Evolutionary conservation across 1,140 invertebrate species (phyloP), one percentile per base, ranked within the genome.

Genomic region (Bombus affinis): DNA sequence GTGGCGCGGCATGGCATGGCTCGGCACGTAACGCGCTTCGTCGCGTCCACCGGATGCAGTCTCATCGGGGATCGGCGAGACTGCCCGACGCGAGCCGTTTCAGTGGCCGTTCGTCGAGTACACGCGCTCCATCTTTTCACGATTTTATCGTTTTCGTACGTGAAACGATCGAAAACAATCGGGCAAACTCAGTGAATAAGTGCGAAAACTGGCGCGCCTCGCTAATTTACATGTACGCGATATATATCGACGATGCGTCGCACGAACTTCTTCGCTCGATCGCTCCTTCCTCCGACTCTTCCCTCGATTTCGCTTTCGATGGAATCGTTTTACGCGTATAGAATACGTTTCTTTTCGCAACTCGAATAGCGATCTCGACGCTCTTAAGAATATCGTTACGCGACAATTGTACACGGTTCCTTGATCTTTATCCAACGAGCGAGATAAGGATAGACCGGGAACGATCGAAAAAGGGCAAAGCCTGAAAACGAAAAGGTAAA

Each of bases 31-130:
- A 18, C 72, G 42, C n/a, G 42, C 22, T 18, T 39, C 79, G 66
- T 10, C 37, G 42, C 66, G 65, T 42, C 32, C 12, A 75, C 71
- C 47, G 81, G 81, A 83, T 83, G 81, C 81, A 47, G 66, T 37
- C 42, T 66, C 59, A 22, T 68, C 44, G 44, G 32, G 80, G 59
- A 65, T 81, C 70, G 72, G 72, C 42, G 28, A 59, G 68, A 57
- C n/a, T 3, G 73, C 73, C 44, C 79, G 74, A 72, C 72, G 62
- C 74, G 53, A 53, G 47, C n/a, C n/a, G 47, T 72, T 59, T 42
- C 47, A 81, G 79, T 59, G 28, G 68, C 79, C 47, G 12, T 12
- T 32, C 47, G 15, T 53, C 78, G 47, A 53, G 22, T 42, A 32
- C 73, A 47, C 73, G 73, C n/a, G 44, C 47, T 25, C 32, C 47